phyloP scores from a whole-genome alignment of 2,888 invertebrate genomes.

The Drosophila affinis region DNA sequence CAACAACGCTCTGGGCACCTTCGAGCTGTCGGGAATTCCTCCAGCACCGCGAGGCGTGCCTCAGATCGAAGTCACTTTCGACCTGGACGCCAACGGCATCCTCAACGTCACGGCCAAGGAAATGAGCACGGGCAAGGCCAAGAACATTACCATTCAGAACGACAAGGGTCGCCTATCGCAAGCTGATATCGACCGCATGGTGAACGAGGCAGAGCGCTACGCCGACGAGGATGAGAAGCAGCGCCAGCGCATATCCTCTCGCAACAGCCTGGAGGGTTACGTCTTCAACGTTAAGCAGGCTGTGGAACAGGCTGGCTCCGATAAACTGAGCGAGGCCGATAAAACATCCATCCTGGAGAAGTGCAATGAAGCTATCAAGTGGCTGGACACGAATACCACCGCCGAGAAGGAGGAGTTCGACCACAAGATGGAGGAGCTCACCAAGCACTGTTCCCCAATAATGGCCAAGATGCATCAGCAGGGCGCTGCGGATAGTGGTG shows the following conservation, averaged over 20 bases:
- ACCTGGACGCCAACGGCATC: constrained; percentile 96
- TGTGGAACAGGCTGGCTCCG: constrained; percentile 86
- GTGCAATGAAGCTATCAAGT: constrained; percentile 88
- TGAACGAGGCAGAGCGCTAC: constrained; percentile 89
- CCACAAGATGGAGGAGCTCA: constrained; percentile 81
- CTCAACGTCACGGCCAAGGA: constrained; percentile 92
- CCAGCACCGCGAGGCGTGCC: constrained; percentile 95
- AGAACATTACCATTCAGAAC: constrained; percentile 92
- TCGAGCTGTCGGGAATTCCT: constrained; percentile 96
- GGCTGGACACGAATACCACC: constrained; percentile 90
- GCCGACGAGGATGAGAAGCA: constrained; percentile 90
- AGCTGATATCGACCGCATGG: constrained; percentile 92
- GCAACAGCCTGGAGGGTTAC: constrained; percentile 90
- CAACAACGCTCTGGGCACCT: constrained; percentile 96
- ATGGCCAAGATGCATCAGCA: constrained; percentile 85
- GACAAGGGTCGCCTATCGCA: constrained; percentile 92
- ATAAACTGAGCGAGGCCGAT: constrained; percentile 87
- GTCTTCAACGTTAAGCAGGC: constrained; percentile 89
- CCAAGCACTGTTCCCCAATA: constrained; percentile 83
- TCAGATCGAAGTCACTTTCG: constrained; percentile 92
- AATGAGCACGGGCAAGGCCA: constrained; percentile 87
- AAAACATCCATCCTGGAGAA: constrained; percentile 87
- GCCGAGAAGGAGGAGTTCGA: constrained; percentile 91
- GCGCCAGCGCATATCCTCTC: constrained; percentile 87
- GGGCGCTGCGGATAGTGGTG: constrained; percentile 33